These are phyloP conservation scores for Drosophila pegasa DNA, from an alignment of 2,888 invertebrate genomes.

Conservation along the genomic window DNA sequence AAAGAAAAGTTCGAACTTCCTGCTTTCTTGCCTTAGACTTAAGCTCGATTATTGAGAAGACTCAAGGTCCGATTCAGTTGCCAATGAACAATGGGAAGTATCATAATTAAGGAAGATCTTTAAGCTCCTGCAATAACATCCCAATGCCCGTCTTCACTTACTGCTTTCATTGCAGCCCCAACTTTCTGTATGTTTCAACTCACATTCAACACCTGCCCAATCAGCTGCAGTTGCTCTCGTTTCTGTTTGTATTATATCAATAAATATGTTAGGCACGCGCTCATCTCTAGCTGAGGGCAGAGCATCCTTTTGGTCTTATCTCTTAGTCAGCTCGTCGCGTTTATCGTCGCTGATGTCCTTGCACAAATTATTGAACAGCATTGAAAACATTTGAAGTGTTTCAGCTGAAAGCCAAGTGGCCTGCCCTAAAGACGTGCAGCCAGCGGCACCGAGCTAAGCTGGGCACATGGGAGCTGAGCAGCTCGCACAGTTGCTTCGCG, in stretches of 20 bases:
- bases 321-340: slow-evolving; percentile 49
- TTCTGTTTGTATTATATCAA: background rate
- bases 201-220: background rate
- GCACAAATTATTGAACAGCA: slow-evolving; percentile 79
- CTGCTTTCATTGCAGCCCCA: too few species aligned
- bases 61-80: too few species aligned
- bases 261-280: background rate
- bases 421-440: slow-evolving; percentile 11
- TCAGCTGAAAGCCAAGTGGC: slow-evolving; percentile 53
- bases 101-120: too few species aligned
- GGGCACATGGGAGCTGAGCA: slow-evolving; percentile 1
- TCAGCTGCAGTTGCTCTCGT: background rate
- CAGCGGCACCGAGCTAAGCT: background rate
- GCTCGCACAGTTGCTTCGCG: slow-evolving; percentile 8
- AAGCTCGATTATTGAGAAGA: too few species aligned
- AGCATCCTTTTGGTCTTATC: slow-evolving; percentile 29
- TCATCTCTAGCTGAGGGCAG: slow-evolving; percentile 26
- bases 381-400: slow-evolving; percentile 78
- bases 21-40: too few species aligned
- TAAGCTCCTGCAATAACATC: too few species aligned
- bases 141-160: too few species aligned
- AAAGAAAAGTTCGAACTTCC: too few species aligned
- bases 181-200: too few species aligned
- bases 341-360: slow-evolving; percentile 57
- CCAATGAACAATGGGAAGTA: too few species aligned